Base-by-base conservation (phyloP, 2,888 invertebrate species). In the Yponomeuta plumbellus region DNA sequence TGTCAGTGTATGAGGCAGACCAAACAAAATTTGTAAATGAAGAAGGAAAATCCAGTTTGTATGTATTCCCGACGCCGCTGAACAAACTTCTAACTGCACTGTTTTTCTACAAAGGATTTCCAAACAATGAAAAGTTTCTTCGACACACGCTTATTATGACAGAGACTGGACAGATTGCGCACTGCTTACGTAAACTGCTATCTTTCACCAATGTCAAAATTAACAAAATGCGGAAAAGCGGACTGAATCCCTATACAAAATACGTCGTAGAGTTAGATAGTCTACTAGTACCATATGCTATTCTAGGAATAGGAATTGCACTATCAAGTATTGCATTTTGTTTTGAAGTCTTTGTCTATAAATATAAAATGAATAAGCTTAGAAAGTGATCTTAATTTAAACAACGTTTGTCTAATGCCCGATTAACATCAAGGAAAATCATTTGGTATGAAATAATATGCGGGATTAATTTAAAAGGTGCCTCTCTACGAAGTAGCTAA, bases 81-180 rank as follows among this genome's bases (percentile, higher is more conserved):
- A 73, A 73, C 6, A 81, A 81, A 66, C 66, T 80, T 2, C 74
- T 84, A 3, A 84, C 81, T 63, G 76, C 77, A 0, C 78, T 81
- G 20, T 86, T 77, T 57, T 70, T 82, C 6, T 79, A 81, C 64
- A 86, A 85, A 70, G 87, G 86, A 0, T 86, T 86, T 67, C 86
- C 85, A 2, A 67, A 80, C 52, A 10, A 68, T 0, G 66, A 76
- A 0, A 71, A 59, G 13, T 57, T 65, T 6, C 52, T n/a, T 21
- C 11, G 11, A 10, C 20, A 40, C 8, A 70, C 76, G 1, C 68
- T 85, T 0, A 70, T 73, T 2, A 64, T 86, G 11, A 72, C 77
- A 57, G 85, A 86, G 66, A 77, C 72, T 20, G 86, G 86, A 10
- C 67, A 84, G 6, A 71, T 79, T 1, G 70, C 73, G 2, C 39